Percentiles rank a stretch among this genome's conserved stretches.
Conservation (phyloP, 2,888 invertebrate genomes). For the Troides helena region DNA sequence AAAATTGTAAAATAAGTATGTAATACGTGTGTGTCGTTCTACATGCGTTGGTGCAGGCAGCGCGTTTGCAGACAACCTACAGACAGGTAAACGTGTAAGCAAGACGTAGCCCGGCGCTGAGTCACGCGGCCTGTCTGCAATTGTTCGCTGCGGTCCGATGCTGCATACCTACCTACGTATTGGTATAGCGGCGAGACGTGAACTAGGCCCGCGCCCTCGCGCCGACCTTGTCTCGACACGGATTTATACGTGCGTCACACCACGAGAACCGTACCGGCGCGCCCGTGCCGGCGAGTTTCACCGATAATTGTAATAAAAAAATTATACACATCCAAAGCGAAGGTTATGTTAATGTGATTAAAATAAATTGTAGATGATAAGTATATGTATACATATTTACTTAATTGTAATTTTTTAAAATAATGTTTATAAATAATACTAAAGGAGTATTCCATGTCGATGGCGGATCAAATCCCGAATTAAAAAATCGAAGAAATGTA, state of each 20-base stretch:
- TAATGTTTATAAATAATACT: too few relatives aligned
- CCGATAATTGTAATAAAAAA: slow-evolving; percentile 5
- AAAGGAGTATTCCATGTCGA: too few relatives aligned
- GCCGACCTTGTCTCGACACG: slow-evolving; percentile 76
- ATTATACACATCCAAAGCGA: not conserved
- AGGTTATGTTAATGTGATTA: not conserved
- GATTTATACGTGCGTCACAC: slow-evolving; percentile 77
- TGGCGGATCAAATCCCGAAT: too few relatives aligned
- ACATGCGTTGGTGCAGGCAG: slow-evolving; percentile 13
- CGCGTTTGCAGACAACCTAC: slow-evolving; percentile 7
- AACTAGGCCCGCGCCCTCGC: slow-evolving; percentile 71
- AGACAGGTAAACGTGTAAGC: slow-evolving; percentile 28
- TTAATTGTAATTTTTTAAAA: too few relatives aligned
- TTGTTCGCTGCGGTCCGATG: slow-evolving; percentile 50
- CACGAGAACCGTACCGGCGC: slow-evolving; percentile 45
- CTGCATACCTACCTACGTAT: slow-evolving; percentile 8
- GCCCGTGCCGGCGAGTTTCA: slow-evolving; percentile 33
- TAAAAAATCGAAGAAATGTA: too few relatives aligned
- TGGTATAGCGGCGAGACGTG: slow-evolving; percentile 38
- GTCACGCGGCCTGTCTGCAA: slow-evolving; percentile 62
- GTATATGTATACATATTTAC: too few relatives aligned
- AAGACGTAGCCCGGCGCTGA: slow-evolving; percentile 43
- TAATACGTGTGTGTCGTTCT: slow-evolving; percentile 5
- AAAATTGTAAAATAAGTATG: too few relatives aligned
- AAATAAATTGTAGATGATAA: too few relatives aligned